These are phyloP conservation scores for Temnothorax unifasciatus DNA, from an alignment of 2,888 invertebrate species.

Conservation along the genomic window DNA sequence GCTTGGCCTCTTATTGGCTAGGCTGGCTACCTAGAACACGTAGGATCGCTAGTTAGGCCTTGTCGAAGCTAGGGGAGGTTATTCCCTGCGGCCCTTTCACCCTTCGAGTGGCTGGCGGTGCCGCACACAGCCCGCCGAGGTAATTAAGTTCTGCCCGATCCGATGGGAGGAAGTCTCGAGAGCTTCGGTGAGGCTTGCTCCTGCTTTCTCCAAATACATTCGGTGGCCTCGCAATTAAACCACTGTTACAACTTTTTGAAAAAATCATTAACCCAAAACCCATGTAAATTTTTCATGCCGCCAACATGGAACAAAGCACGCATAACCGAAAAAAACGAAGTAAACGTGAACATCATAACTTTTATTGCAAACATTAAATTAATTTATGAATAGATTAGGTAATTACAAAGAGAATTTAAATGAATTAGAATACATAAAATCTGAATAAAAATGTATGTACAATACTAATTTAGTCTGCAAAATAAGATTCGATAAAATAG, in stretches of 20 bases:
- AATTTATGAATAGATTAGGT: background rate
- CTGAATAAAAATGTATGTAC: background rate
- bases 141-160: constrained; percentile 72
- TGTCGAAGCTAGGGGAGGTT: constrained; percentile 61
- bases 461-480: background rate
- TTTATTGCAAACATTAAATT: background rate
- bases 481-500: background rate
- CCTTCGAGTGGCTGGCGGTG: constrained; percentile 67
- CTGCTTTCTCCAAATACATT: constrained; percentile 55
- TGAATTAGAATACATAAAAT: background rate
- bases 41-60: constrained; percentile 67
- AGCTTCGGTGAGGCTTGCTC: constrained; percentile 57
- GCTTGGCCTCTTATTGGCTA: constrained; percentile 35
- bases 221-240: constrained; percentile 45
- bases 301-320: background rate
- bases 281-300: background rate
- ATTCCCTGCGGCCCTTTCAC: constrained; percentile 68
- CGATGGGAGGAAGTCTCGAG: constrained; percentile 58
- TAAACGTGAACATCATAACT: background rate
- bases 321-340: background rate
- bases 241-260: constrained; percentile 21
- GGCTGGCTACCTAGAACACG: constrained; percentile 49
- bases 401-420: background rate
- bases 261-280: constrained; percentile 11
- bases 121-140: constrained; percentile 65